Evolutionary conservation across 1,140 invertebrate genomes (phyloP), one percentile per base, ranked within the genome.

Genomic region (Camponotus floridanus): DNA sequence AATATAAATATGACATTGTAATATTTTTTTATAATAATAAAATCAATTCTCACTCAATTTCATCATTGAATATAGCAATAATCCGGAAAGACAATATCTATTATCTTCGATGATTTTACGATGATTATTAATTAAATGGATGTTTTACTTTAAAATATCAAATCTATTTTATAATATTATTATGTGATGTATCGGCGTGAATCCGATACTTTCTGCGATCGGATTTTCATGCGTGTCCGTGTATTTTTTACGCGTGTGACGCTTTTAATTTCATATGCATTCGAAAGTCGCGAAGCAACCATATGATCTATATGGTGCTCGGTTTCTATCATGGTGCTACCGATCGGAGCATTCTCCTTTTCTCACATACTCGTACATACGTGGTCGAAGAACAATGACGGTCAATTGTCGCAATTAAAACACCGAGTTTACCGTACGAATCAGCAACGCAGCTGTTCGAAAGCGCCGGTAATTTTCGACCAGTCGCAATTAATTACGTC

Each of bases 321-420:
- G 26, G 26, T 26, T 26, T 26, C 26, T 26, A 0, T 26, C 51
- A 62, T 51, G 33, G 51, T 15, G 61, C n/a, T 18, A 55, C 9
- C 26, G 48, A 55, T 26, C 21, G 71, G 39, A 45, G 39, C 64
- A 86, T 86, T 86, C 64, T 80, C 64, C 39, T 61, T 18, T 62
- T 59, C 64, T 86, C 80, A 79, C 73, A 21, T 76, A n/a, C n/a
- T n/a, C n/a, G n/a, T n/a, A 76, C 55, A 21, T 86, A 80, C 61
- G 21, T 76, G 51, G 39, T 39, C 42, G 15, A 65, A n/a, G 15
- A 86, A 87, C 87, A 87, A 85, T 87, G 81, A 90, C 76, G 42
- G 64, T 62, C 81, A 90, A 90, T 90, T 90, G 88, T 81, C 70
- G 73, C 86, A 87, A 89, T 88, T 89, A 86, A 59, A 86, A 51